Evolutionary conservation across 2,797 vertebrate species (phyloP), one percentile per base, ranked within the genome.

Genomic region (Smutsia temminckii): DNA sequence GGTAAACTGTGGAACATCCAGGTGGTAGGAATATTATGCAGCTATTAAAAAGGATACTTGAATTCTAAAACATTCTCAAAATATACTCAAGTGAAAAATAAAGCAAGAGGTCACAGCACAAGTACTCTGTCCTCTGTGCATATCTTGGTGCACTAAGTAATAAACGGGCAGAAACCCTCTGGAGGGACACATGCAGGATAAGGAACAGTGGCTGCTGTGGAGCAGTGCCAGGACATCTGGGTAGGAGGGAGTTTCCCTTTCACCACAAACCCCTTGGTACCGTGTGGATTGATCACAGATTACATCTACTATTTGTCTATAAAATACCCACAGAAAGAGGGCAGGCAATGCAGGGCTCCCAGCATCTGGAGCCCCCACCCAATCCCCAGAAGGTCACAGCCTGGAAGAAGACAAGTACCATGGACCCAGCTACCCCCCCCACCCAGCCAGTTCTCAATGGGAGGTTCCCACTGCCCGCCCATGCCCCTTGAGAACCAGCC

Each of bases 41-140:
- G 71, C 64, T 79, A 86, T 57, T 59, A 75, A 71, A 88, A 96
- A 86, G 29, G 78, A 32, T 2, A 14, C 51, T 8, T 11, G 23
- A 42, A 55, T 86, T 46, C 57, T 55, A 86, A 83, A 42, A 71
- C 3, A 42, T 37, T 68, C 46, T 49, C 29, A 49, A 87, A 46
- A 84, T 14, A 57, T 2, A 49, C 77, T 72, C 14, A 75, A 85
- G 23, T 37, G 10, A 61, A 25, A 51, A 23, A 59, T 46, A 53
- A 9, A 40, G 17, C 53, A 49, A 17, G 53, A 27, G 51, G 57
- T 85, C 16, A 57, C 53, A 83, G 21, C 12, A 14, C 6, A 3
- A 20, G 20, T 3, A 23, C 14, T 89, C 16, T 61, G 61, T 68
- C 40, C n/a, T 49, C 14, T 32, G 23, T 25, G 29, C 13, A 4